phyloP scores from a whole-genome alignment of 2,113 vertebrate species.

The Corynorhinus townsendii region DNA sequence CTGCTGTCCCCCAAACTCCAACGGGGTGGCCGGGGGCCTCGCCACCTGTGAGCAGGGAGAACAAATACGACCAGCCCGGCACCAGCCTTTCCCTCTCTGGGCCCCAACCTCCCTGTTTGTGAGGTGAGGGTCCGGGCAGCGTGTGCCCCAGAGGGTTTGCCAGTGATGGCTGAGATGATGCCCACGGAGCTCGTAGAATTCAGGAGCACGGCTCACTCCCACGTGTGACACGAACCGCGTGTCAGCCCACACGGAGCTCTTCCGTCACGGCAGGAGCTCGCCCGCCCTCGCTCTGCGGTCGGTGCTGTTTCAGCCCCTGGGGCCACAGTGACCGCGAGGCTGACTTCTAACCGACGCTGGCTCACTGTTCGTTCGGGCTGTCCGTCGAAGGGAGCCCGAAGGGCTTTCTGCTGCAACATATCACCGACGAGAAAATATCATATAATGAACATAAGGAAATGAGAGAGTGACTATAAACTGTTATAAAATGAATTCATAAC shows the following conservation, averaged over 20 bases:
- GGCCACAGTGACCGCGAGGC: accelerated
- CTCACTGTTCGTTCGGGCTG: too few relatives aligned
- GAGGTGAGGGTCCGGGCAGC: neutral
- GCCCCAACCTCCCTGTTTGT: accelerated
- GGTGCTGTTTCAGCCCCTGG: accelerated
- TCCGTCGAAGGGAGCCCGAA: neutral
- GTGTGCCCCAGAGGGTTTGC: accelerated
- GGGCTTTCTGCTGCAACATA: neutral
- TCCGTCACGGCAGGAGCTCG: neutral
- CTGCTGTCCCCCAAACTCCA: neutral
- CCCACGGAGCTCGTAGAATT: neutral
- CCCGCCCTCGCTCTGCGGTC: too few relatives aligned
- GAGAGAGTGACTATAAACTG: neutral
- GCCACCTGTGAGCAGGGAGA: accelerated
- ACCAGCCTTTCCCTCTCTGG: too few relatives aligned
- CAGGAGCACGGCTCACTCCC: neutral
- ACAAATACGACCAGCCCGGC: accelerated
- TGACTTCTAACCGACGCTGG: neutral
- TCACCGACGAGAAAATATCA: neutral
- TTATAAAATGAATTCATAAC: neutral
- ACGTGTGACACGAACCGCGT: too few relatives aligned
- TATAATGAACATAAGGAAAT: neutral
- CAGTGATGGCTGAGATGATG: neutral
- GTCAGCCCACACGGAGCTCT: neutral
- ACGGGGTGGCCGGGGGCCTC: accelerated